These are phyloP conservation scores for Latrodectus hesperus DNA, from an alignment of 2,888 invertebrate species.

Conservation along the genomic window DNA sequence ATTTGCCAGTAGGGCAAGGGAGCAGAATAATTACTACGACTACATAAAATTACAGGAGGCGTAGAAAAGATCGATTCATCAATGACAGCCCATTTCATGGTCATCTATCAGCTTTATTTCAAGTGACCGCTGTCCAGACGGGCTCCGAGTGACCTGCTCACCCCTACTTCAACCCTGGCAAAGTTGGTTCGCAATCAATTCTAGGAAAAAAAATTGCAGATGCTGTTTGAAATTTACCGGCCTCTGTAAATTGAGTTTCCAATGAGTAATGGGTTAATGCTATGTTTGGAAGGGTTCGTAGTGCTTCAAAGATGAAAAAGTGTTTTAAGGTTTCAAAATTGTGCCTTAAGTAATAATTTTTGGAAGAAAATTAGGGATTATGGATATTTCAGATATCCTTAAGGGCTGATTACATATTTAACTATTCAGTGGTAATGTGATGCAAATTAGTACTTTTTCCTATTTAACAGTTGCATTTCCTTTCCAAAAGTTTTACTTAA, in stretches of 20 bases:
- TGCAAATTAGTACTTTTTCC: too few species aligned
- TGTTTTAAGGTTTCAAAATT: neutral
- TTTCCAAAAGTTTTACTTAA: too few species aligned
- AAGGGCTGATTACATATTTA: too few species aligned
- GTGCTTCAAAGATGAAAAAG: neutral
- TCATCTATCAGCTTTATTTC: neutral
- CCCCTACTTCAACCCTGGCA: neutral
- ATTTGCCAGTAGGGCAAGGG: neutral
- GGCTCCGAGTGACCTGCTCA: neutral
- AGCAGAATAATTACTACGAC: neutral
- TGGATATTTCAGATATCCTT: too few species aligned
- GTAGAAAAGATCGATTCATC: conserved; percentile 2
- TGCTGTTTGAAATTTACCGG: neutral
- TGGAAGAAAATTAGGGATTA: too few species aligned
- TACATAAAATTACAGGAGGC: neutral
- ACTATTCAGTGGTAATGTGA: too few species aligned
- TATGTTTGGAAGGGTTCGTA: neutral
- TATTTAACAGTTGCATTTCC: too few species aligned
- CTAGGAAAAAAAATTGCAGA: neutral
- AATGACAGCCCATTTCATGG: neutral
- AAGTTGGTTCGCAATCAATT: neutral
- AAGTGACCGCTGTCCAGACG: neutral
- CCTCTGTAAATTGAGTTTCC: neutral
- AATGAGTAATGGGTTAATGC: neutral
- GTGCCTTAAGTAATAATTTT: too few species aligned